Evolutionary conservation across 1,140 invertebrate genomes (phyloP).

Genomic region (Nilaparvata lugens): DNA sequence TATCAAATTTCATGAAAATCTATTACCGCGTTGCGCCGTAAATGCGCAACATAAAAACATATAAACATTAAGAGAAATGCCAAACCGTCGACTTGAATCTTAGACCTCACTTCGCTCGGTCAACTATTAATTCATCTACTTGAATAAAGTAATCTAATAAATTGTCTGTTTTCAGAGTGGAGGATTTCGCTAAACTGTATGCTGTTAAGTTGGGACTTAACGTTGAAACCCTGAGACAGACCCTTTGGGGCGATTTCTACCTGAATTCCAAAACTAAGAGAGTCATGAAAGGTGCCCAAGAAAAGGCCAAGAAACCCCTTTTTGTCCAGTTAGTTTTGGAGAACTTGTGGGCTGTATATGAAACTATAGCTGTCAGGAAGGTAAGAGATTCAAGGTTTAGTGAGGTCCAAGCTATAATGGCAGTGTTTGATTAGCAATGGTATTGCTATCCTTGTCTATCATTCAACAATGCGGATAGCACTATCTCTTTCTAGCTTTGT

Average conservation of each 20-base stretch:
- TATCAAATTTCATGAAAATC: too few species aligned
- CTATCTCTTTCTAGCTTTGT: too few species aligned
- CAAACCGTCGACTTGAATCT: too few species aligned
- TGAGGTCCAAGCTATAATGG: too few species aligned
- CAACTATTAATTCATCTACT: too few species aligned
- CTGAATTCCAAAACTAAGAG: slow-evolving; percentile 79
- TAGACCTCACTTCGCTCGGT: too few species aligned
- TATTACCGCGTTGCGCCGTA: too few species aligned
- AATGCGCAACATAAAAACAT: too few species aligned
- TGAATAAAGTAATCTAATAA: not conserved
- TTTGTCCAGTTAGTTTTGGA: slow-evolving; percentile 95
- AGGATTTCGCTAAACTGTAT: slow-evolving; percentile 83
- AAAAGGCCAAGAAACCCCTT: slow-evolving; percentile 89
- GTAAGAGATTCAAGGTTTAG: slow-evolving; percentile 27
- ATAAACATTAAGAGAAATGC: too few species aligned
- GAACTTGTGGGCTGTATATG: slow-evolving; percentile 89
- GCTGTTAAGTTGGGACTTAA: slow-evolving; percentile 65
- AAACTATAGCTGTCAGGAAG: slow-evolving; percentile 63
- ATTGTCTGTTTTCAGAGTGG: slow-evolving; percentile 39
- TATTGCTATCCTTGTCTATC: too few species aligned
- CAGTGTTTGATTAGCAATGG: too few species aligned
- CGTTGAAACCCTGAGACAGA: slow-evolving; percentile 41
- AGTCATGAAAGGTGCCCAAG: slow-evolving; percentile 84
- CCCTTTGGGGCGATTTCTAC: slow-evolving; percentile 95
- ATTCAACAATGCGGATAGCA: too few species aligned